Evolutionary conservation across 1,140 invertebrate genomes (phyloP).

Genomic region (Temnothorax curvispinosus): DNA sequence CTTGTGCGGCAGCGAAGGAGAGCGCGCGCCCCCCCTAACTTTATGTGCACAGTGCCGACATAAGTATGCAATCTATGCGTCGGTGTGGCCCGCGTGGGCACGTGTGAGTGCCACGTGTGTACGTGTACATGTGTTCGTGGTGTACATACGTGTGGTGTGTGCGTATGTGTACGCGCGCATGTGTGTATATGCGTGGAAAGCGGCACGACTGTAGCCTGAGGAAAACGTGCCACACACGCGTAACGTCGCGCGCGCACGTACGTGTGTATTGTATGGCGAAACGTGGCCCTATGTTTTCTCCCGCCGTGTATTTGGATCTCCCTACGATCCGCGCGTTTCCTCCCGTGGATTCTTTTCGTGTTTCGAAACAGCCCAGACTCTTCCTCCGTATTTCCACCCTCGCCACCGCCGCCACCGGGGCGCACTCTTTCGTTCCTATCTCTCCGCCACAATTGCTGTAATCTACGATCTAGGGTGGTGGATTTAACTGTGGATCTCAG

Average conservation of each 20-base stretch:
- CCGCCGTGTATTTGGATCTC: slow-evolving; percentile 50
- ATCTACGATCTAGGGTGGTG: slow-evolving; percentile 67
- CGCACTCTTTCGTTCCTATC: slow-evolving; percentile 56
- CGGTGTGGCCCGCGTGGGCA: slow-evolving; percentile 64
- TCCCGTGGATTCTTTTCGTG: slow-evolving; percentile 74
- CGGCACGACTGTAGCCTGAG: slow-evolving; percentile 22
- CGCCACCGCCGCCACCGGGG: not conserved
- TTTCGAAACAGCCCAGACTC: slow-evolving; percentile 56
- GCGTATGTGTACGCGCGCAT: not conserved
- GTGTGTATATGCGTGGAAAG: slow-evolving; percentile 28
- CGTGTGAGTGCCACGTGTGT: slow-evolving; percentile 58
- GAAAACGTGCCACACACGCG: slow-evolving; percentile 51
- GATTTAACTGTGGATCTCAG: slow-evolving; percentile 73
- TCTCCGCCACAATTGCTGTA: slow-evolving; percentile 71
- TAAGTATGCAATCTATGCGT: slow-evolving; percentile 84
- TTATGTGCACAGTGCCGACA: slow-evolving; percentile 84
- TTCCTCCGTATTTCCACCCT: slow-evolving; percentile 50
- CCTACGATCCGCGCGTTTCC: slow-evolving; percentile 67
- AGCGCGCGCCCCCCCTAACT: slow-evolving; percentile 79
- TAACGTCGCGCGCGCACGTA: slow-evolving; percentile 52
- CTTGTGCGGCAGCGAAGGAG: slow-evolving; percentile 83
- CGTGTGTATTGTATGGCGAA: slow-evolving; percentile 79
- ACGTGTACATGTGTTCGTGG: not conserved
- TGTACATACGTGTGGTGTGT: not conserved
- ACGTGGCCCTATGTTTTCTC: slow-evolving; percentile 80